Conservation (phyloP, 2,113 vertebrate genomes). For the Todiramphus chloris region DNA sequence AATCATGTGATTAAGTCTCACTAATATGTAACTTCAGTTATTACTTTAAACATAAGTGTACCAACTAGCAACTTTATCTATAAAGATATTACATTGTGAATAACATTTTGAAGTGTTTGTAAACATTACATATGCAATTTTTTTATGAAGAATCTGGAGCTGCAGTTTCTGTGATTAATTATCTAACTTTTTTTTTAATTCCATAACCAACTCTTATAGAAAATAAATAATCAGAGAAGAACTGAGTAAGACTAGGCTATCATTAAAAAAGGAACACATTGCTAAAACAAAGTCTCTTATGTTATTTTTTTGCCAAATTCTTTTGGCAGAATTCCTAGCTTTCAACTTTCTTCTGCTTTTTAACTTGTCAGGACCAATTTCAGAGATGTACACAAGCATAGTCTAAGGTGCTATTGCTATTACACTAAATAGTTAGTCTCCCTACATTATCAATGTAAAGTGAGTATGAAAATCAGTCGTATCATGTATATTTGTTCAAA, state of each 20-base stretch:
- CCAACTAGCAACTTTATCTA: not conserved
- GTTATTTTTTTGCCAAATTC: not conserved
- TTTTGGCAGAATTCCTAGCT: not conserved
- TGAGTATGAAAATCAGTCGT: not conserved
- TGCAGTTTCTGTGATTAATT: not conserved
- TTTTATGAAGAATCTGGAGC: not conserved
- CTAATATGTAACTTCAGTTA: not conserved
- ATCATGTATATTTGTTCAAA: not conserved
- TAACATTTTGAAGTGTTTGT: not conserved
- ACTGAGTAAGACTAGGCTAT: not conserved
- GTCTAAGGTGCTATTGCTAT: not conserved
- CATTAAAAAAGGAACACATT: not conserved
- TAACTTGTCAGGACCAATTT: not conserved
- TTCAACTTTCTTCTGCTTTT: not conserved
- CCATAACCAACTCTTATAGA: not conserved
- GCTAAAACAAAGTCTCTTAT: not conserved
- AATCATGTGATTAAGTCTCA: not conserved
- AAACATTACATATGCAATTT: not conserved
- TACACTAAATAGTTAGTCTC: not conserved
- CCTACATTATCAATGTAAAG: not conserved
- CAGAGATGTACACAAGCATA: not conserved
- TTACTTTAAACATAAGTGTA: not conserved
- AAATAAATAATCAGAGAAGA: not conserved
- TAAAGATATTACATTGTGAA: not conserved
- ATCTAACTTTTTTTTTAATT: not conserved